Base-by-base conservation (phyloP, 2,888 invertebrate species). In the Erynnis tages region DNA sequence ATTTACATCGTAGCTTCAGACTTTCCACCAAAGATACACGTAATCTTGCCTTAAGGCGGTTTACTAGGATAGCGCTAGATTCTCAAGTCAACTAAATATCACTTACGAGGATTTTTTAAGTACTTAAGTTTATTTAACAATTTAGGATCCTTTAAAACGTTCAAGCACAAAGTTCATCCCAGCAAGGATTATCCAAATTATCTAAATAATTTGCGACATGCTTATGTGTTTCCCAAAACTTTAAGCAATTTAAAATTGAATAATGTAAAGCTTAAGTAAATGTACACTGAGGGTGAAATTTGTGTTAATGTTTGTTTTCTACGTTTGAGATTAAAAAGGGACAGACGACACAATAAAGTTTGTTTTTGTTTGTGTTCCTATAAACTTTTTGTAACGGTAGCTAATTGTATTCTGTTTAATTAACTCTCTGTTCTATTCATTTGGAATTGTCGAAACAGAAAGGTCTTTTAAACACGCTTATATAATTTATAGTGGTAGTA, bases 191-290 rank as follows among this genome's bases (percentile, higher is more conserved):
- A 48, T 32, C 48, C 48, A 30, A 35, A 48, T 48, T 48, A 48
- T 32, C 48, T 40, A 30, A 35, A 34, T 25, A 49, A 49, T 35
- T 50, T 43, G 23, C 43, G n/a, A 35, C 27, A 16, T 10, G 32
- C 11, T 21, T 49, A 25, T 44, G 43, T 44, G 19, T 40, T 32
- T 21, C 19, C 13, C 10, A 27, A 35, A 50, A 41, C 41, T 49
- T 50, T 41, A 14, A 34, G 34, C 49, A 49, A 49, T 50, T 50
- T 50, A 50, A 50, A 49, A 44, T 44, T 50, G 37, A 50, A 44
- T 50, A 37, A 37, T 44, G 29, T 29, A 37, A 37, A 52, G 46
- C 45, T 34, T 43, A 44, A 29, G 44, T 52, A 37, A 52, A 52
- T 52, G 21, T 43, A 37, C 50, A 44, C 43, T 44, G 25, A 4